Evolutionary conservation across 2,888 invertebrate genomes (phyloP).

Genomic region (Herminia tarsipennalis): DNA sequence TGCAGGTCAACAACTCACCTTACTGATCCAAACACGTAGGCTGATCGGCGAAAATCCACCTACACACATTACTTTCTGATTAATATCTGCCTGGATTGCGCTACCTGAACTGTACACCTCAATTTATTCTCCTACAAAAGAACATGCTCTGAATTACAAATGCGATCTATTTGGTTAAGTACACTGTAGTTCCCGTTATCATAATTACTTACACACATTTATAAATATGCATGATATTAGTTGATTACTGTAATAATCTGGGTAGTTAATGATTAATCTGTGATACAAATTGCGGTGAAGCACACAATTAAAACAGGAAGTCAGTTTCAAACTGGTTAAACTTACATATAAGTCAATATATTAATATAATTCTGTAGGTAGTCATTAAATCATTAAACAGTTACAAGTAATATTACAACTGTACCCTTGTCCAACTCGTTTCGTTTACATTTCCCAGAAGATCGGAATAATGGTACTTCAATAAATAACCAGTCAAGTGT

Average conservation of each 20-base stretch:
- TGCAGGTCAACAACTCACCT: slow-evolving; percentile 77
- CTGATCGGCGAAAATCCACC: slow-evolving; percentile 71
- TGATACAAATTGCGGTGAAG: neutral
- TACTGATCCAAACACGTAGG: slow-evolving; percentile 73
- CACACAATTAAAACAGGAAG: neutral
- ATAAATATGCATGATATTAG: slow-evolving; percentile 10
- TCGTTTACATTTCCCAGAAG: slow-evolving; percentile 51
- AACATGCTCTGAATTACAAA: neutral
- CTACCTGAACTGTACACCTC: slow-evolving; percentile 17
- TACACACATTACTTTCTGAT: slow-evolving; percentile 64
- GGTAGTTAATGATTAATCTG: slow-evolving; percentile 1
- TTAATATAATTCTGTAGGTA: neutral
- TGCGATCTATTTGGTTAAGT: slow-evolving; percentile 2
- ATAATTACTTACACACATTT: neutral
- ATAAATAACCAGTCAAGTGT: slow-evolving; percentile 66
- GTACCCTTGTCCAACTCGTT: slow-evolving; percentile 19
- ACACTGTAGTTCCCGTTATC: slow-evolving; percentile 7
- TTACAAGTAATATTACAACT: slow-evolving; percentile 18
- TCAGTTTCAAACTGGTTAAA: neutral
- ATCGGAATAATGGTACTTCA: slow-evolving; percentile 58
- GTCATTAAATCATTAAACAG: slow-evolving; percentile 8
- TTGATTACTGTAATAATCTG: slow-evolving; percentile 10
- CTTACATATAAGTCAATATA: neutral
- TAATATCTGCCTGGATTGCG: slow-evolving; percentile 50
- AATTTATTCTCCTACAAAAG: neutral